Evolutionary conservation across 1,140 invertebrate species (phyloP).

Genomic region (Portunus trituberculatus): DNA sequence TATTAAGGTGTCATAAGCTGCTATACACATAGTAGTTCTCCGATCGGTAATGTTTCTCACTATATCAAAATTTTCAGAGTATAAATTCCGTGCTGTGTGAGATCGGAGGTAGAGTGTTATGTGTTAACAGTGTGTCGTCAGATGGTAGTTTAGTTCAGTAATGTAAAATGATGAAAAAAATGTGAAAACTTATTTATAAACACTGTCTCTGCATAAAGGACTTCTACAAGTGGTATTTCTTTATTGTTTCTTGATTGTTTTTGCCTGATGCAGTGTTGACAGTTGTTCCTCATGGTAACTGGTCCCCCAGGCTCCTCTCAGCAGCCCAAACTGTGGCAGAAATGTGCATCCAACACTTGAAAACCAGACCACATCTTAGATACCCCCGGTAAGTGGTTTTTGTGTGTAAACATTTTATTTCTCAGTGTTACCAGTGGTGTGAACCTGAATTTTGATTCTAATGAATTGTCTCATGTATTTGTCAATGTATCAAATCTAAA

Average conservation of each 20-base stretch:
- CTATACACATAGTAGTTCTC: background rate
- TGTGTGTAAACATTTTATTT: no score
- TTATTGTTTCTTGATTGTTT: background rate
- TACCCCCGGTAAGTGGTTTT: no score
- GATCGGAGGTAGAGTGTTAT: background rate
- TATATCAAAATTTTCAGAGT: constrained; percentile 4
- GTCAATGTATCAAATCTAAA: no score
- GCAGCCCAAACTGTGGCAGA: background rate
- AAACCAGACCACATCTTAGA: no score
- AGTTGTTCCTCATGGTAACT: background rate
- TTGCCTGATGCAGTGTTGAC: background rate
- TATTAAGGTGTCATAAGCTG: background rate
- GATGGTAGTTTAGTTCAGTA: background rate
- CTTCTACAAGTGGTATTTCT: background rate
- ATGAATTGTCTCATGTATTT: no score
- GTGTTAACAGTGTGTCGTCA: constrained; percentile 6
- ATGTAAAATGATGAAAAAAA: constrained; percentile 1
- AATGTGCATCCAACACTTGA: no score
- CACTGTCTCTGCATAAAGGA: background rate
- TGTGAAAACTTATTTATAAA: background rate
- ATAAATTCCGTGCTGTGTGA: background rate
- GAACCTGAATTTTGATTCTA: no score
- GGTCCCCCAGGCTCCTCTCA: background rate
- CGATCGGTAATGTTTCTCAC: background rate
- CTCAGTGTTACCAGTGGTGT: no score